These are phyloP conservation scores for Choristoneura fumiferana DNA, from an alignment of 1,140 invertebrate species.

Conservation along the genomic window DNA sequence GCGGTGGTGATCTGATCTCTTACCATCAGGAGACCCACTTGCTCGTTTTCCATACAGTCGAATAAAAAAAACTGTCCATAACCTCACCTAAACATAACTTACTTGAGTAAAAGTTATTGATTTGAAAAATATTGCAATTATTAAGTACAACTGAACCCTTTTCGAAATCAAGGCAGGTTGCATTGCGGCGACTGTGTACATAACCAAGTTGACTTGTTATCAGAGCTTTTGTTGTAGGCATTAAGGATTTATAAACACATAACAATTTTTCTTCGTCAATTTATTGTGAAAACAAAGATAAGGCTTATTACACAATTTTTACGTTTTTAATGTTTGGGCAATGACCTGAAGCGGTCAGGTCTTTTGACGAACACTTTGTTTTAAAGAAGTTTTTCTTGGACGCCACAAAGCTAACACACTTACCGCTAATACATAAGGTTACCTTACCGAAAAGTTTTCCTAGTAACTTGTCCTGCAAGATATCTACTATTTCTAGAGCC, in stretches of 20 bases:
- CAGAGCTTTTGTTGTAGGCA: not conserved
- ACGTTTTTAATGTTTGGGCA: conserved; percentile 49
- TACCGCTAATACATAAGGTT: conserved; percentile 58
- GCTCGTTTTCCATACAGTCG: too few relatives aligned
- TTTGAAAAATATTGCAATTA: too few relatives aligned
- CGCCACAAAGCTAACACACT: conserved; percentile 56
- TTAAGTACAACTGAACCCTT: too few relatives aligned
- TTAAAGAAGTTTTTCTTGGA: conserved; percentile 57
- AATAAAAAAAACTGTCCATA: too few relatives aligned
- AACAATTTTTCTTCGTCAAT: conserved; percentile 7
- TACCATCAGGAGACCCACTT: too few relatives aligned
- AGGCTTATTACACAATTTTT: conserved; percentile 38
- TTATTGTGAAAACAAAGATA: conserved; percentile 29
- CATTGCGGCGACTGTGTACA: too few relatives aligned
- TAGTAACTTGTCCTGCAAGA: conserved; percentile 59
- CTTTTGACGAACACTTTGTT: conserved; percentile 57
- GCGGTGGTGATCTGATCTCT: too few relatives aligned
- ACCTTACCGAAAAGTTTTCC: conserved; percentile 63
- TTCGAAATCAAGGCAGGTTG: too few relatives aligned
- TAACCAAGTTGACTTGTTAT: too few relatives aligned
- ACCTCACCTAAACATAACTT: too few relatives aligned
- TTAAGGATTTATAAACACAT: conserved; percentile 5
- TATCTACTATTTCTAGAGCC: conserved; percentile 59
- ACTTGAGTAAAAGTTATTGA: too few relatives aligned
- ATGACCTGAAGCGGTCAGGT: conserved; percentile 47